phyloP scores from a whole-genome alignment of 35 echinoderm and acorn worm genomes.

The Ophioderma brevispina region DNA sequence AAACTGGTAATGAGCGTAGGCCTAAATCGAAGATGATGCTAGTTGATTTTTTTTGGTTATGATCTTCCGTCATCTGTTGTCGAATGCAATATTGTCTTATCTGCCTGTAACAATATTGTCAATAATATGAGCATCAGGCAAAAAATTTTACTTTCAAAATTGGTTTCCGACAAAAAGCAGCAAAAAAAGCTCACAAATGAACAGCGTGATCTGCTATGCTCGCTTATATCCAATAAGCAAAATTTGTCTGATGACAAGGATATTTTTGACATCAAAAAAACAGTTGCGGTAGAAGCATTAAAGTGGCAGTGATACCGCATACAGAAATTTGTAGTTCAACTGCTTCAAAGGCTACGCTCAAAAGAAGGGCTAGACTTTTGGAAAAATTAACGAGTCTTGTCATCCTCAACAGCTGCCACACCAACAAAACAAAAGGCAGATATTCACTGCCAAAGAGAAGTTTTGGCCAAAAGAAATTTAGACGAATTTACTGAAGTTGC shows the following conservation, averaged over 20 bases:
- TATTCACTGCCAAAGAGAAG: too few relatives aligned
- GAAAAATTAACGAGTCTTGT: neutral
- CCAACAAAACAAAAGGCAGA: neutral
- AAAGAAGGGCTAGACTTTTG: neutral
- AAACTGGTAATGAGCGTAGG: too few relatives aligned
- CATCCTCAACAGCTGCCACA: neutral
- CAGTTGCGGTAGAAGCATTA: neutral
- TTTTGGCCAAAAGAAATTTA: too few relatives aligned
- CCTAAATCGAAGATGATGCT: too few relatives aligned
- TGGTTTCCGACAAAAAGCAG: too few relatives aligned
- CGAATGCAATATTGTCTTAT: too few relatives aligned
- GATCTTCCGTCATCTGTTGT: too few relatives aligned
- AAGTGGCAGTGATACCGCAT: neutral
- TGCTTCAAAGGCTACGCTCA: neutral
- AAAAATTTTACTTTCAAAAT: too few relatives aligned
- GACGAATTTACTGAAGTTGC: too few relatives aligned
- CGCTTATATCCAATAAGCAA: neutral
- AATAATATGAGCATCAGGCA: too few relatives aligned
- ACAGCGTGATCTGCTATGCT: neutral
- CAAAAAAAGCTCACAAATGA: neutral
- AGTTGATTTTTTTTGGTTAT: too few relatives aligned
- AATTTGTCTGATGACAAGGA: neutral
- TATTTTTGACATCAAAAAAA: neutral
- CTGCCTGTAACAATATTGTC: too few relatives aligned
- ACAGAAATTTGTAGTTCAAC: neutral